Evolutionary conservation across 1,140 invertebrate species (phyloP).

Genomic region (Diachasma alloeum): DNA sequence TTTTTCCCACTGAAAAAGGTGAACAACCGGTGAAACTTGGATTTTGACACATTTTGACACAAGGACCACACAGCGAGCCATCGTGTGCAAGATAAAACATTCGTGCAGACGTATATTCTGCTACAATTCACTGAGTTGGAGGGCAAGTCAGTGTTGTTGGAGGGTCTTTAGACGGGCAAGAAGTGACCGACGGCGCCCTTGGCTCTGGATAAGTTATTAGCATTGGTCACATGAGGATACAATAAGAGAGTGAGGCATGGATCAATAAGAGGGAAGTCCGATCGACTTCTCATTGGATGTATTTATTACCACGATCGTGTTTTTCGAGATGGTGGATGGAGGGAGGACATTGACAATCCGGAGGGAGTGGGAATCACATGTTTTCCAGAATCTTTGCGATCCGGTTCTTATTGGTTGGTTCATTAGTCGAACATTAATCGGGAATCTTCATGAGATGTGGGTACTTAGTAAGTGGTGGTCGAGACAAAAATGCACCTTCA

Average conservation of each 20-base stretch:
- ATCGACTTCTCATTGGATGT: slow-evolving; percentile 22
- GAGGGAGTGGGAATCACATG: neutral
- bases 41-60: slow-evolving; percentile 65
- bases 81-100: slow-evolving; percentile 47
- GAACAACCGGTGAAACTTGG: slow-evolving; percentile 43
- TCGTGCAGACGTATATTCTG: slow-evolving; percentile 22
- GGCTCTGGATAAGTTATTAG: slow-evolving; percentile 33
- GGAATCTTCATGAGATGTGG: neutral
- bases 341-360: neutral
- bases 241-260: slow-evolving; percentile 9
- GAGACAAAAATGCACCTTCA: too few species aligned
- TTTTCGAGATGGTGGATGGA: slow-evolving; percentile 14
- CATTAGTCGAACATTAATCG: neutral
- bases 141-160: neutral
- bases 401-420: neutral
- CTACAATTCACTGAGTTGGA: neutral
- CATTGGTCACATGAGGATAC: slow-evolving; percentile 14
- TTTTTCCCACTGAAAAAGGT: neutral
- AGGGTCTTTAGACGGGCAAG: slow-evolving; percentile 34
- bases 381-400: neutral
- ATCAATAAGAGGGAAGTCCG: slow-evolving; percentile 27
- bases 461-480: too few species aligned
- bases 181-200: slow-evolving; percentile 25
- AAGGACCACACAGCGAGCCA: slow-evolving; percentile 58
- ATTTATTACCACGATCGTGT: slow-evolving; percentile 33